Evolutionary conservation across 2,797 vertebrate species (phyloP), one percentile per base, ranked within the genome.

Genomic region (Pseudomugil gertrudae): DNA sequence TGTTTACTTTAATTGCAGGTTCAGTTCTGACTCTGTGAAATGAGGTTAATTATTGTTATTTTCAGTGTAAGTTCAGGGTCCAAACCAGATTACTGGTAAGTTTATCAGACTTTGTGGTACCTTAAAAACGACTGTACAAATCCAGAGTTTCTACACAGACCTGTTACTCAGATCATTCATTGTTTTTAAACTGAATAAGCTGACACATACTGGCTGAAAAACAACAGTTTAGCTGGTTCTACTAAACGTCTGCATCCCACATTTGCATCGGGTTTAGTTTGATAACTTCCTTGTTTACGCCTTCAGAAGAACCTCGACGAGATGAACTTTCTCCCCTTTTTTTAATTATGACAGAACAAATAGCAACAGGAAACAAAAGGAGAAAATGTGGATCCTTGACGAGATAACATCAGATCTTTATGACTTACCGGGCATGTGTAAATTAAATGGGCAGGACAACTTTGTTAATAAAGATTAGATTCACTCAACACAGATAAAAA

Each of bases 301-400:
- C n/a, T 23, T 51, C 6, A 2, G 23, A 36, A 15, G 0, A 27
- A 14, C 54, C 17, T 60, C 47, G 27, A 63, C 0, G 9, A 48
- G 21, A 2, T 76, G 67, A 60, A 72, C 80, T 70, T 76, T 73
- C 15, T 36, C 2, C 66, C 61, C n/a, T n/a, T 4, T 19, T 43
- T 1, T 33, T 59, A 55, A 63, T 64, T 26, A 23, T 51, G 13
- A 23, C 3, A 15, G 15, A 40, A 30, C 5, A 2, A 1, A 29
- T 17, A 11, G 48, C 43, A 86, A 26, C 33, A 80, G 80, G 78
- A 86, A 84, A 57, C 29, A 72, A 40, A 51, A 30, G 4, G 23
- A 47, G 27, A 64, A 74, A 71, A 38, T 5, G 35, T 17, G 2
- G 17, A 15, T 19, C 55, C 32, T 40, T 30, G 11, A 53, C 3